Evolutionary conservation across 2,113 vertebrate species (phyloP).

Genomic region (Pseudolaguvia tuberculata): DNA sequence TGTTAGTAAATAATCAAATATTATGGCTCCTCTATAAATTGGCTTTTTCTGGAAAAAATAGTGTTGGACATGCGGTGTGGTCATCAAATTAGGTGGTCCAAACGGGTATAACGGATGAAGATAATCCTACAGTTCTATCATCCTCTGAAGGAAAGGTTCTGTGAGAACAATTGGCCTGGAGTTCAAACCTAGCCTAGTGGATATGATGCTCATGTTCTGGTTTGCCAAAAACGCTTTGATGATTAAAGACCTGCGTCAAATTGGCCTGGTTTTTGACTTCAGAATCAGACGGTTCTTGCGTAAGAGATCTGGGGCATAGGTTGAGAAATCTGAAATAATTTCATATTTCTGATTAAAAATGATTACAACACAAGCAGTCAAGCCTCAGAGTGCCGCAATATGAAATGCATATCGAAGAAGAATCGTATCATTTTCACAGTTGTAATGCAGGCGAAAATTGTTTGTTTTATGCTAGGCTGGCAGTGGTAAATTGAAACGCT

Average conservation of each 20-base stretch:
- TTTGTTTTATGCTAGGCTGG: too few species aligned
- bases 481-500: too few species aligned
- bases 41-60: constrained; percentile 6
- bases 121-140: not conserved
- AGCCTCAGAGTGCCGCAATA: not conserved
- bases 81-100: constrained; percentile 12
- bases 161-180: constrained; percentile 10
- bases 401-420: too few species aligned
- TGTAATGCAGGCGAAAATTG: too few species aligned
- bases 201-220: not conserved
- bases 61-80: not conserved
- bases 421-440: too few species aligned
- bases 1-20: constrained; percentile 12
- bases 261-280: not conserved
- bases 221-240: constrained; percentile 10
- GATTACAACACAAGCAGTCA: not conserved
- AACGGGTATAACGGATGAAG: not conserved
- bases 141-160: not conserved
- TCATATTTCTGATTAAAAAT: not conserved
- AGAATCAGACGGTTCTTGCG: not conserved
- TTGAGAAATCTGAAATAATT: not conserved
- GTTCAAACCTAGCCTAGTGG: not conserved
- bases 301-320: not conserved
- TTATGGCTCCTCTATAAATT: constrained; percentile 1
- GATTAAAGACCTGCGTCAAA: constrained; percentile 11